A percentile compares a stretch with the other conserved stretches of the same genome.
Evolutionary conservation across 2,888 invertebrate genomes (phyloP).

Genomic region (Drosophila nr. perissopoda): DNA sequence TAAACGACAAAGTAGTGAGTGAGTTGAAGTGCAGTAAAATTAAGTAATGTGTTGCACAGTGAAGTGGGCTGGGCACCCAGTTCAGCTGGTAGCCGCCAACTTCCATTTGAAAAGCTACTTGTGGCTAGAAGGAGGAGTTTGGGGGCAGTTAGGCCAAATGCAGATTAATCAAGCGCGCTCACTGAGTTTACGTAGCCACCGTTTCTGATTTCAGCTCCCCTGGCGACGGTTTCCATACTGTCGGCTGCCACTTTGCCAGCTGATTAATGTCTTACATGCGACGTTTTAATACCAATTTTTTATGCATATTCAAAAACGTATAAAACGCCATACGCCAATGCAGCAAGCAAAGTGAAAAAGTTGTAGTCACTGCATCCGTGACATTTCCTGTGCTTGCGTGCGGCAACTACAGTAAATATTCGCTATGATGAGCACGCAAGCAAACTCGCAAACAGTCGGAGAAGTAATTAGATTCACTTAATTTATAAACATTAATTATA

Average conservation of each 20-base stretch:
- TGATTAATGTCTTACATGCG: constrained; percentile 80
- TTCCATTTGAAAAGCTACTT: constrained; percentile 58
- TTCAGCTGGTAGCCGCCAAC: constrained; percentile 38
- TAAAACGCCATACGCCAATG: constrained; percentile 47
- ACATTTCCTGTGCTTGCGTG: constrained; percentile 76
- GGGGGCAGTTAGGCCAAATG: constrained; percentile 36
- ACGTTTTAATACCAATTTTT: constrained; percentile 81
- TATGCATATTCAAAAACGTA: constrained; percentile 71
- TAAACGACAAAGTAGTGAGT: constrained; percentile 48
- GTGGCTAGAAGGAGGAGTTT: constrained; percentile 8
- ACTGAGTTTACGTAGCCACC: constrained; percentile 67
- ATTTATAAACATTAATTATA: not conserved
- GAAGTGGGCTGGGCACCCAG: constrained; percentile 53
- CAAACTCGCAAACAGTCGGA: not conserved
- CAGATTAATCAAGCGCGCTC: constrained; percentile 79
- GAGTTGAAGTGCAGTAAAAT: constrained; percentile 31
- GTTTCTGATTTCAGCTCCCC: constrained; percentile 38
- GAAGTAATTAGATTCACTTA: not conserved
- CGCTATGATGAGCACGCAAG: not conserved
- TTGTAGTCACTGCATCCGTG: constrained; percentile 66
- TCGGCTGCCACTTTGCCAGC: constrained; percentile 75
- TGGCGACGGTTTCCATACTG: constrained; percentile 24
- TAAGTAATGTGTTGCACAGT: constrained; percentile 19
- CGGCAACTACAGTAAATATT: constrained; percentile 44
- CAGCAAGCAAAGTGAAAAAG: constrained; percentile 57